These are phyloP conservation scores for Tichodroma muraria DNA, from an alignment of 2,113 vertebrate species.

Conservation along the genomic window DNA sequence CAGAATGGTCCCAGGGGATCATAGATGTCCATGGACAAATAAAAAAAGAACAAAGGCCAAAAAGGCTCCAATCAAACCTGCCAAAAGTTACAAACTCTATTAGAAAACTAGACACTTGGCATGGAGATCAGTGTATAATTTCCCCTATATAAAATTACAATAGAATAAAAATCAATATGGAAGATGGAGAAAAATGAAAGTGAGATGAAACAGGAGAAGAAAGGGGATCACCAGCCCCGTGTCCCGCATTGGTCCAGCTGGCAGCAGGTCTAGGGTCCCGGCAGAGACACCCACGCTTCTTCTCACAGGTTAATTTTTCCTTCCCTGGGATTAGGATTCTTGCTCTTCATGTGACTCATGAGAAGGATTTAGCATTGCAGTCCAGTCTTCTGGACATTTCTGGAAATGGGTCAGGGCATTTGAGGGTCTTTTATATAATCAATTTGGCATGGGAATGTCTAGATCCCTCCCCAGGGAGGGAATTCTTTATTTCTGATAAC, in stretches of 20 bases:
- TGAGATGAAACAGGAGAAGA: background rate
- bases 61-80: background rate
- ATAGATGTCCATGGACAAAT: too few species aligned
- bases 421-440: background rate
- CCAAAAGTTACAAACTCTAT: background rate
- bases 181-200: background rate
- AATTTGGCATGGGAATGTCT: background rate
- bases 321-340: background rate
- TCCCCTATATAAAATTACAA: background rate
- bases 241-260: background rate
- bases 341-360: background rate
- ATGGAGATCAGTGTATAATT: rapidly evolving
- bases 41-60: background rate
- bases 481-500: background rate
- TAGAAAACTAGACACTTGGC: background rate
- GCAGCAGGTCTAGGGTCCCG: background rate
- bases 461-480: background rate
- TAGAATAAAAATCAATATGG: background rate
- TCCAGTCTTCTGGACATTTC: background rate
- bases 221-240: background rate
- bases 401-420: background rate
- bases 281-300: background rate
- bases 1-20: background rate
- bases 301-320: background rate
- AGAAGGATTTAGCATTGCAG: background rate